Evolutionary conservation across 2,888 invertebrate genomes (phyloP).

Genomic region (Myathropa florea): DNA sequence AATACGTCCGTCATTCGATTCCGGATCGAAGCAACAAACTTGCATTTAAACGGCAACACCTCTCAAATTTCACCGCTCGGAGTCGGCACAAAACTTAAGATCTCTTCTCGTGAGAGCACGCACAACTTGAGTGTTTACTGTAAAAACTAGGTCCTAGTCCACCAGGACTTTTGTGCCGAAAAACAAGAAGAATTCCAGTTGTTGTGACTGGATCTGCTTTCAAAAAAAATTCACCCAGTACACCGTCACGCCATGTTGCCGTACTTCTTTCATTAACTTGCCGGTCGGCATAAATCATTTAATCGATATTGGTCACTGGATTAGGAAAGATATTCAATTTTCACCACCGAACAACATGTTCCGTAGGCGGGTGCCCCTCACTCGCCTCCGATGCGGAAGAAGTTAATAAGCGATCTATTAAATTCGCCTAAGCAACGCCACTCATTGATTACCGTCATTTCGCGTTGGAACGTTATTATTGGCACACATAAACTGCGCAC

Average conservation of each 20-base stretch:
- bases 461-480: background rate
- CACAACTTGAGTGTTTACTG: too few relatives aligned
- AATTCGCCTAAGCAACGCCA: background rate
- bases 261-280: background rate
- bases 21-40: too few relatives aligned
- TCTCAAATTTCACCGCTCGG: too few relatives aligned
- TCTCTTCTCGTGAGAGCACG: too few relatives aligned
- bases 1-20: too few relatives aligned
- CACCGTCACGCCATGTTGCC: background rate
- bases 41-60: too few relatives aligned
- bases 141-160: too few relatives aligned
- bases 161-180: too few relatives aligned
- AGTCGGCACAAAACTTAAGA: too few relatives aligned
- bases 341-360: background rate
- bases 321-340: background rate
- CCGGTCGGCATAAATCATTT: background rate
- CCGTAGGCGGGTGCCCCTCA: background rate
- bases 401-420: constrained; percentile 8
- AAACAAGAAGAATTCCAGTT: background rate
- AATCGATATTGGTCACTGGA: background rate
- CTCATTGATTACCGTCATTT: constrained; percentile 21
- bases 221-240: background rate
- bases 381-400: constrained; percentile 3
- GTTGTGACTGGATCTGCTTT: too few relatives aligned
- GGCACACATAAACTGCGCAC: constrained; percentile 10